Evolutionary conservation across 2,797 vertebrate species (phyloP).

Genomic region (Rhynchonycteris naso): DNA sequence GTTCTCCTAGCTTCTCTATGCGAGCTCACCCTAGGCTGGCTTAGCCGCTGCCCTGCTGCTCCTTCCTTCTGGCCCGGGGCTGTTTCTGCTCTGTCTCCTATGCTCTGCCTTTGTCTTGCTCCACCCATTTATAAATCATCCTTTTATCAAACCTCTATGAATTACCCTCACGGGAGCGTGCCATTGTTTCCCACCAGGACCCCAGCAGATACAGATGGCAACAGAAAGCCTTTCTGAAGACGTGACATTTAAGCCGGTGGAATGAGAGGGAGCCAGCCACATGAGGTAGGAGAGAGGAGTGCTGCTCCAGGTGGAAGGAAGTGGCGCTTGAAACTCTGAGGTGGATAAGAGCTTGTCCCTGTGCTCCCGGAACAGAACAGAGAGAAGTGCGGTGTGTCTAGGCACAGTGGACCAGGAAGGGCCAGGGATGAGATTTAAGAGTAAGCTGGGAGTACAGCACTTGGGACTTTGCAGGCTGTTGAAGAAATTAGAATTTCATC

Average conservation of each 20-base stretch:
- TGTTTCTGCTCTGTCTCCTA: not conserved
- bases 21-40: not conserved
- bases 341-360: not conserved
- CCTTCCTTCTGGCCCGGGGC: not conserved
- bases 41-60: not conserved
- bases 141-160: slow-evolving; percentile 46
- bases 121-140: not conserved
- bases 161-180: slow-evolving; percentile 22
- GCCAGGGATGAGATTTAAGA: not conserved
- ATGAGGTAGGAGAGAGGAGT: slow-evolving; percentile 57
- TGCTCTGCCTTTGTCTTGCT: not conserved
- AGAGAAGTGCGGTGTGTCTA: not conserved
- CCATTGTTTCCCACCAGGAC: slow-evolving; percentile 68
- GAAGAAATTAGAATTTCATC: not conserved
- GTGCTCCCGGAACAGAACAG: not conserved
- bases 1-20: not conserved
- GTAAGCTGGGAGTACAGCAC: not conserved
- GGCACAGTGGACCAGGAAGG: rapidly evolving
- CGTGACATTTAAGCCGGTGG: slow-evolving; percentile 79
- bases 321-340: not conserved
- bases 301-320: slow-evolving; percentile 55
- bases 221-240: slow-evolving; percentile 71
- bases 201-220: slow-evolving; percentile 76
- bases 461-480: not conserved
- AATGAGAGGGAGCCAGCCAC: slow-evolving; percentile 69